Evolutionary conservation across 2,888 invertebrate genomes (phyloP), one percentile per base, ranked within the genome.

Genomic region (Dorcus parallelipipedus): DNA sequence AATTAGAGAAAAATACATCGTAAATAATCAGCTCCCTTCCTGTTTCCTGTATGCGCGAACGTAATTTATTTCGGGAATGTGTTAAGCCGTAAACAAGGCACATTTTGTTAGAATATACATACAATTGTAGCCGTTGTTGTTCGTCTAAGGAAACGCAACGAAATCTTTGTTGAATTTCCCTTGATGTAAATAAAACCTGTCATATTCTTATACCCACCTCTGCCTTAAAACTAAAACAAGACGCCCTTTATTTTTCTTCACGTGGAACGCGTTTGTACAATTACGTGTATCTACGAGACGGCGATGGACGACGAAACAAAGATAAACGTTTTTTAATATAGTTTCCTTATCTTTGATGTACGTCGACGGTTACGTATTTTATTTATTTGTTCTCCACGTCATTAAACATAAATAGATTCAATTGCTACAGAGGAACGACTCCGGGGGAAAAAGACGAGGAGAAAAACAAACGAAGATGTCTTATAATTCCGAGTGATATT

Each of bases 1-100:
- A 76, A 76, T 76, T 73, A 74, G 71, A 72, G 72, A 76, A 76
- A 76, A 75, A 73, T 73, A 72, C 71, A 72, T 74, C 76, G 73
- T 77, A 77, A 77, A 77, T 77, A 77, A 76, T 74, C 73, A 73
- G 73, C 71, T 72, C 67, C 75, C 74, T 68, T 77, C 76, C 77
- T 74, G 75, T 73, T 75, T 74, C 71, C 72, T 71, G 70, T 73
- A 71, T 73, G 71, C 64, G 53, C 45, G 40, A 50, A 52, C 54
- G 62, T 76, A 75, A 76, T 76, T 76, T 74, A 75, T 75, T 71
- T 69, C 70, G 67, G 69, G 72, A 74, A 74, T 72, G 74, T 75
- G 75, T 75, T 75, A 76, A 75, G 75, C 73, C 68, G 66, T 66
- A 67, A 67, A 67, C 66, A 66, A 63, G 63, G 64, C 56, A 58